phyloP scores from a whole-genome alignment of 2,888 invertebrate genomes.

The Tinea trinotella region DNA sequence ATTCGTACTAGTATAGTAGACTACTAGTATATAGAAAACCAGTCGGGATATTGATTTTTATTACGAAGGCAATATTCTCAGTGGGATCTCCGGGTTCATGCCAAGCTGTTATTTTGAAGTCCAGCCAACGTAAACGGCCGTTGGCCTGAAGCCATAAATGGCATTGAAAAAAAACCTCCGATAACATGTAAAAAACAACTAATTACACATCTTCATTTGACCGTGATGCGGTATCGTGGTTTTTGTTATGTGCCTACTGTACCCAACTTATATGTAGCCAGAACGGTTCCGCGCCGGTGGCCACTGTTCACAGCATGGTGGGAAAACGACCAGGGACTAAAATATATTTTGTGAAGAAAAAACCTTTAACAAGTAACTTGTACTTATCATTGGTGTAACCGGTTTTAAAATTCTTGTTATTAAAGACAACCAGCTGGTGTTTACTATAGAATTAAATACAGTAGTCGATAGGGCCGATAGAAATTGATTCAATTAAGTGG shows the following conservation, averaged over 20 bases:
- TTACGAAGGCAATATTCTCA: slow-evolving; percentile 19
- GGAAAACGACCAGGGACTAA: slow-evolving; percentile 36
- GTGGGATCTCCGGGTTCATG: slow-evolving; percentile 24
- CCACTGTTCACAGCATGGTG: slow-evolving; percentile 34
- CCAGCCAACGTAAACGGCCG: slow-evolving; percentile 51
- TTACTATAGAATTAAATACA: slow-evolving; percentile 13
- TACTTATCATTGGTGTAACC: slow-evolving; percentile 15
- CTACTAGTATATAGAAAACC: neutral
- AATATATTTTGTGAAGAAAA: slow-evolving; percentile 18
- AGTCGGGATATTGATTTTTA: slow-evolving; percentile 8
- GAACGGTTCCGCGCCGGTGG: slow-evolving; percentile 40
- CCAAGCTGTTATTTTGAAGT: slow-evolving; percentile 42
- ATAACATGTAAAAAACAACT: slow-evolving; percentile 46
- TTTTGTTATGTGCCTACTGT: slow-evolving; percentile 35
- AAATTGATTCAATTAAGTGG: slow-evolving; percentile 14
- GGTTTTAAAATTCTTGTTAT: slow-evolving; percentile 14
- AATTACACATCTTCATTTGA: slow-evolving; percentile 70
- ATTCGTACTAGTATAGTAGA: neutral
- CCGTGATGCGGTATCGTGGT: slow-evolving; percentile 48
- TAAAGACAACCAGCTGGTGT: slow-evolving; percentile 14
- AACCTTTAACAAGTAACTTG: slow-evolving; percentile 15
- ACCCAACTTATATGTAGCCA: slow-evolving; percentile 19
- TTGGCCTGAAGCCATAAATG: slow-evolving; percentile 43
- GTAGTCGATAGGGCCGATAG: slow-evolving; percentile 10
- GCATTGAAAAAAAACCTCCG: slow-evolving; percentile 48